Conservation (phyloP, 2,113 vertebrate genomes). For the Notarius lentiginosus region DNA sequence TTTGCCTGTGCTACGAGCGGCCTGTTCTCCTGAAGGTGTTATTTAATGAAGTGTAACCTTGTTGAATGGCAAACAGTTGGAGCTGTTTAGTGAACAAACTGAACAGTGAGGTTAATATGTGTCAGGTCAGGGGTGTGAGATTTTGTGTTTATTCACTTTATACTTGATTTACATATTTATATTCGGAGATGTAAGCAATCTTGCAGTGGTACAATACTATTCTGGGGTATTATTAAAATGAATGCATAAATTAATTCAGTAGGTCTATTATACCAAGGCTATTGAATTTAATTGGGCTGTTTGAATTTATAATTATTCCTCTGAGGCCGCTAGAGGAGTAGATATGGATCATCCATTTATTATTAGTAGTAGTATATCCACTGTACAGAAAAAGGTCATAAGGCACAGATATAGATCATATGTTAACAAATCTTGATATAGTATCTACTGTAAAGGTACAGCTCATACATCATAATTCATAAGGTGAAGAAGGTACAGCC, state of each 20-base stretch:
- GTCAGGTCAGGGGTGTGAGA: not conserved
- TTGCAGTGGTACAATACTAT: not conserved
- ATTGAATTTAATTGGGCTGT: not conserved
- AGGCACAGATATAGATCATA: not conserved
- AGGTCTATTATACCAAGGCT: not conserved
- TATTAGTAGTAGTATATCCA: not conserved
- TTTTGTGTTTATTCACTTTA: not conserved
- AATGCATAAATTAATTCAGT: not conserved
- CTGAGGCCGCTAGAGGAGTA: not conserved
- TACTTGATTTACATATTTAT: not conserved
- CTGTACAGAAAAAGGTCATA: not conserved
- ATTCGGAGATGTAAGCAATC: not conserved
- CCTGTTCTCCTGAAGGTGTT: slow-evolving; percentile 58
- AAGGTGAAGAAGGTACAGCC: too few relatives aligned
- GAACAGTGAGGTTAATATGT: slow-evolving; percentile 63
- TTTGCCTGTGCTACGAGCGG: slow-evolving; percentile 45
- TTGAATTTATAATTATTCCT: not conserved
- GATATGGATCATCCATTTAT: not conserved
- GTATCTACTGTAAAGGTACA: not conserved
- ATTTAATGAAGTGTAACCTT: slow-evolving; percentile 64
- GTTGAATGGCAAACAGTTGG: slow-evolving; percentile 67
- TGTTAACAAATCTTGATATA: not conserved
- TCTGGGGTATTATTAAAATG: not conserved
- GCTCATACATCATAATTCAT: not conserved
- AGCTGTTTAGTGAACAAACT: slow-evolving; percentile 50